phyloP scores from a whole-genome alignment of 2,888 invertebrate species.

The Stegana nigrithorax region DNA sequence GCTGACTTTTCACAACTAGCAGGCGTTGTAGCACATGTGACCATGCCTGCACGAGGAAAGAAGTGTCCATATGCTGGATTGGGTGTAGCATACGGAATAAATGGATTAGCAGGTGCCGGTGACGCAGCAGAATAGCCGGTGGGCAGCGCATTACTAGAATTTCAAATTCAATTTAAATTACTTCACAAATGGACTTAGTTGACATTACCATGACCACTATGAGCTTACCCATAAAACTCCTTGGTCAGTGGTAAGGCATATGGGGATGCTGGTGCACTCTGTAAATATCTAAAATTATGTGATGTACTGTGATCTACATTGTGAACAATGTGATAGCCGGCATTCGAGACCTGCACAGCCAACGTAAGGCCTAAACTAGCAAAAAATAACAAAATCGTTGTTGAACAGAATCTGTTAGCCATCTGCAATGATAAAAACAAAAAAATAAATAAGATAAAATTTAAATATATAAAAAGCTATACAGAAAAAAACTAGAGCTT shows the following conservation, averaged over 20 bases:
- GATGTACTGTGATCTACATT: conserved; percentile 35
- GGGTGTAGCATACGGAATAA: conserved; percentile 31
- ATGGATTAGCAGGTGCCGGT: conserved; percentile 53
- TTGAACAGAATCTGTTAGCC: conserved; percentile 26
- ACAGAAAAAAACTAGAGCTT: background rate
- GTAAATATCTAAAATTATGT: conserved; percentile 44
- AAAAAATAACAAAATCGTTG: conserved; percentile 39
- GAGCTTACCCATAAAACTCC: no score
- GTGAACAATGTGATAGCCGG: conserved; percentile 59
- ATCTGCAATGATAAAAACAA: conserved; percentile 34
- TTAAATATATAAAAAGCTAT: background rate
- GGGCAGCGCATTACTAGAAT: conserved; percentile 44
- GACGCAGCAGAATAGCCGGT: conserved; percentile 39
- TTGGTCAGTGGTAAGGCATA: background rate
- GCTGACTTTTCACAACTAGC: conserved; percentile 59
- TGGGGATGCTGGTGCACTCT: conserved; percentile 25
- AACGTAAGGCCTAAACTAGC: conserved; percentile 22
- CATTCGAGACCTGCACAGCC: conserved; percentile 45
- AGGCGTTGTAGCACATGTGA: conserved; percentile 57
- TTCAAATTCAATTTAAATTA: background rate
- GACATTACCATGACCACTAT: no score
- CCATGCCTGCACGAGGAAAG: conserved; percentile 51
- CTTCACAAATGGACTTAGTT: no score
- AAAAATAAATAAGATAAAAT: no score
- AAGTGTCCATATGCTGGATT: conserved; percentile 43